Evolutionary conservation across 2,797 vertebrate species (phyloP).

Genomic region (Sciurus carolinensis): DNA sequence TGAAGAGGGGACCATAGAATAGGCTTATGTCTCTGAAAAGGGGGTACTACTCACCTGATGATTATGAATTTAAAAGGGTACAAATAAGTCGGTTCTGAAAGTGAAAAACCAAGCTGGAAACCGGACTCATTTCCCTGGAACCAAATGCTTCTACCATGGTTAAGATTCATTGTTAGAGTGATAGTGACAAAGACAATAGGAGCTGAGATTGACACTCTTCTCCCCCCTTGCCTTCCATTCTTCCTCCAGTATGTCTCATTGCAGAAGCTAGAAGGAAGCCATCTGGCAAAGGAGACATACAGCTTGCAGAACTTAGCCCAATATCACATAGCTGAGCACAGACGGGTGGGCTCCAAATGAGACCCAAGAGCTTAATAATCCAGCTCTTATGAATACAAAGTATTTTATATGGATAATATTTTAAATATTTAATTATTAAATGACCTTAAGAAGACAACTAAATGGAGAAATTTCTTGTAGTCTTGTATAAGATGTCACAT

Average conservation of each 20-base stretch:
- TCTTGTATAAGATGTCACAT: background rate
- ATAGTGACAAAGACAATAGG: background rate
- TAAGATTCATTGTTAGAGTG: background rate
- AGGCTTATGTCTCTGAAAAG: background rate
- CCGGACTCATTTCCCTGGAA: background rate
- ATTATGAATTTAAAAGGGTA: background rate
- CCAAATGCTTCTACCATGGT: background rate
- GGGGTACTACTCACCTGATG: background rate
- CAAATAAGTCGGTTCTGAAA: background rate
- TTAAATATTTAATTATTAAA: background rate
- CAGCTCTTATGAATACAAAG: background rate
- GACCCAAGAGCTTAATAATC: background rate
- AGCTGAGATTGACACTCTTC: background rate
- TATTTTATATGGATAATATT: background rate
- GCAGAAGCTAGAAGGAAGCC: background rate
- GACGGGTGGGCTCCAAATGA: background rate
- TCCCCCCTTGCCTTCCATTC: background rate
- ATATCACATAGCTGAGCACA: background rate
- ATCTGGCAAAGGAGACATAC: background rate
- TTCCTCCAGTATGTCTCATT: background rate
- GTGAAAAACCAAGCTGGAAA: background rate
- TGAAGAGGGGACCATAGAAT: background rate
- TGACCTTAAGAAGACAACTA: background rate
- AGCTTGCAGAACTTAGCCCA: background rate
- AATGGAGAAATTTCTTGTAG: background rate